Conservation (phyloP, 2,888 invertebrate genomes). For the Pachymerium ferrugineum region DNA sequence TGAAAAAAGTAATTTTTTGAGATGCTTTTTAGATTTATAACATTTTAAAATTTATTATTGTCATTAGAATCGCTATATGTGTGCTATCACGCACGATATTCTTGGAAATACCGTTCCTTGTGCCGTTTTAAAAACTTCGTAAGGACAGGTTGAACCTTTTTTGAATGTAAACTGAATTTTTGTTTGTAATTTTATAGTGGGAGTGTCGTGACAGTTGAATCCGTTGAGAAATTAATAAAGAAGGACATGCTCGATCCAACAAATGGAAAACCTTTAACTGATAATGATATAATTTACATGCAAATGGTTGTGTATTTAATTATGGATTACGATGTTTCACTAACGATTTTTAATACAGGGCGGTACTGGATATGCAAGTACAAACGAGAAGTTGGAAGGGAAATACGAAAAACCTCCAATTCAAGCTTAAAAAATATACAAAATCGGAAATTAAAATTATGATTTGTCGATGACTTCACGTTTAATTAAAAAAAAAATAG, state of each 20-base stretch:
- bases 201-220: conserved; percentile 91
- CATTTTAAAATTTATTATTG: conserved; percentile 27
- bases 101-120: conserved; percentile 90
- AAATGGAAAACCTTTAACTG: conserved; percentile 72
- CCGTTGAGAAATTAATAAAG: conserved; percentile 90
- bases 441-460: background rate
- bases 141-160: conserved; percentile 46
- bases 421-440: conserved; percentile 37
- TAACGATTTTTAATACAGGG: conserved; percentile 57
- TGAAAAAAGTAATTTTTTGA: conserved; percentile 60
- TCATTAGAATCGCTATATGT: conserved; percentile 75
- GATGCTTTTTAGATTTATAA: conserved; percentile 15
- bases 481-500: background rate
- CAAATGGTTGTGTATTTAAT: conserved; percentile 61
- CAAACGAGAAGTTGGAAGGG: conserved; percentile 73
- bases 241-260: conserved; percentile 96
- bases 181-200: conserved; percentile 61
- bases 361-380: conserved; percentile 87
- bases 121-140: conserved; percentile 84
- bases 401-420: conserved; percentile 41
- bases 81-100: conserved; percentile 93
- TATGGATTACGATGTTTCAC: conserved; percentile 27
- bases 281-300: conserved; percentile 85
- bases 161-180: background rate
- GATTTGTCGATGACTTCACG: background rate